phyloP scores from a whole-genome alignment of 2,797 vertebrate genomes.

The Chelon labrosus region DNA sequence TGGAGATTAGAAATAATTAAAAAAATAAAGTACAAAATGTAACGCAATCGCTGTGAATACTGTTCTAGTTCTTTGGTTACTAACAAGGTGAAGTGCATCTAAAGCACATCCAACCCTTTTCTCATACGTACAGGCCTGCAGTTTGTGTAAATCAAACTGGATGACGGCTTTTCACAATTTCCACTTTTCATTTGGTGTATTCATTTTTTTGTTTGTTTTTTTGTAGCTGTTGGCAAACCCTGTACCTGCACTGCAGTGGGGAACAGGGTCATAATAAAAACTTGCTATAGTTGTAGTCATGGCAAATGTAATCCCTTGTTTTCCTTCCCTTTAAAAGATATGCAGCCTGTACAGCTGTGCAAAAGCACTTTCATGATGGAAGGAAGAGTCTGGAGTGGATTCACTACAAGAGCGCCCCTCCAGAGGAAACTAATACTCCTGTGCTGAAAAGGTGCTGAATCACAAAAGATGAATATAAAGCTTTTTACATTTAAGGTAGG shows the following conservation, averaged over 20 bases:
- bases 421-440: slow-evolving; percentile 9
- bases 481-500: slow-evolving; percentile 5
- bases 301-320: background rate
- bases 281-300: too few species aligned
- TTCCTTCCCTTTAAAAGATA: background rate
- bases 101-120: background rate
- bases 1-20: background rate
- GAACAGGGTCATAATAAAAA: background rate
- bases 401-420: slow-evolving; percentile 10
- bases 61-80: background rate
- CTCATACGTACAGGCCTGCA: background rate
- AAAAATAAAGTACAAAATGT: background rate
- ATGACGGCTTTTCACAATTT: background rate
- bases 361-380: slow-evolving; percentile 17
- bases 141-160: background rate
- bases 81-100: background rate
- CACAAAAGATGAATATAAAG: slow-evolving; percentile 19
- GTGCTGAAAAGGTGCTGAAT: slow-evolving; percentile 6
- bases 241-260: background rate
- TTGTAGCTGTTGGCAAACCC: background rate
- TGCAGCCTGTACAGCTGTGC: too few species aligned
- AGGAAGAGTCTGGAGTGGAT: slow-evolving; percentile 3
- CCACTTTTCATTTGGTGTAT: background rate
- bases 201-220: background rate
- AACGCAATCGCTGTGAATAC: background rate